phyloP scores from a whole-genome alignment of 2,888 invertebrate genomes.

The Sycophila texana region DNA sequence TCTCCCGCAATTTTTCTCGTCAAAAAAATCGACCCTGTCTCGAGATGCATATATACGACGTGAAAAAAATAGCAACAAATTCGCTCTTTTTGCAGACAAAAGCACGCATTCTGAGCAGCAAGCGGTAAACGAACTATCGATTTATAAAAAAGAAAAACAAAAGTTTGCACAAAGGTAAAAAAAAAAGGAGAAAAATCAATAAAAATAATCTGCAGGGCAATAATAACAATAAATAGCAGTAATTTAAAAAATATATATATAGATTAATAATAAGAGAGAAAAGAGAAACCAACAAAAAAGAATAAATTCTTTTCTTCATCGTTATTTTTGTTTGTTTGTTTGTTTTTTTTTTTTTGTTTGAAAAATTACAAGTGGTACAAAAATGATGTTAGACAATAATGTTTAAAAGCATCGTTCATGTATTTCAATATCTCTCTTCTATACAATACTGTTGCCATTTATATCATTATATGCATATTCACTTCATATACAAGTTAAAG shows the following conservation, averaged over 20 bases:
- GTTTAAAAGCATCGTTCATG: slow-evolving; percentile 76
- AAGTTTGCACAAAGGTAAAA: slow-evolving; percentile 41
- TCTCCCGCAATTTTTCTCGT: slow-evolving; percentile 24
- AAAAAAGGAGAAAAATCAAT: slow-evolving; percentile 38
- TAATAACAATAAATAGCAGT: slow-evolving; percentile 35
- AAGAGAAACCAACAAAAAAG: slow-evolving; percentile 47
- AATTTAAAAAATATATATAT: slow-evolving; percentile 3
- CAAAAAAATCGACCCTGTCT: too few species aligned
- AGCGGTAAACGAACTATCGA: slow-evolving; percentile 44
- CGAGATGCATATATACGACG: too few species aligned
- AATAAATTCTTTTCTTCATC: slow-evolving; percentile 6
- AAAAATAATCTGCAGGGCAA: slow-evolving; percentile 13
- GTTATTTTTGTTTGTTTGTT: slow-evolving; percentile 25
- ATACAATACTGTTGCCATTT: slow-evolving; percentile 74
- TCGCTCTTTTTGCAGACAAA: slow-evolving; percentile 26
- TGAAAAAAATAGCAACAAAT: slow-evolving; percentile 55
- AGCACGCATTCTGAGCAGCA: slow-evolving; percentile 51
- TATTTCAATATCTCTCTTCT: slow-evolving; percentile 76
- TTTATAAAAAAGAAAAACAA: slow-evolving; percentile 47
- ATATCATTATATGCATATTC: slow-evolving; percentile 73
- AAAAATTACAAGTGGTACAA: slow-evolving; percentile 56
- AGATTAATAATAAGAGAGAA: slow-evolving; percentile 27
- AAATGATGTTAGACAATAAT: slow-evolving; percentile 71
- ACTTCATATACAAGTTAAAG: slow-evolving; percentile 74
- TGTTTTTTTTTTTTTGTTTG: slow-evolving; percentile 19